Conservation (phyloP, 2,797 vertebrate genomes). For the Eleutherodactylus coqui region DNA sequence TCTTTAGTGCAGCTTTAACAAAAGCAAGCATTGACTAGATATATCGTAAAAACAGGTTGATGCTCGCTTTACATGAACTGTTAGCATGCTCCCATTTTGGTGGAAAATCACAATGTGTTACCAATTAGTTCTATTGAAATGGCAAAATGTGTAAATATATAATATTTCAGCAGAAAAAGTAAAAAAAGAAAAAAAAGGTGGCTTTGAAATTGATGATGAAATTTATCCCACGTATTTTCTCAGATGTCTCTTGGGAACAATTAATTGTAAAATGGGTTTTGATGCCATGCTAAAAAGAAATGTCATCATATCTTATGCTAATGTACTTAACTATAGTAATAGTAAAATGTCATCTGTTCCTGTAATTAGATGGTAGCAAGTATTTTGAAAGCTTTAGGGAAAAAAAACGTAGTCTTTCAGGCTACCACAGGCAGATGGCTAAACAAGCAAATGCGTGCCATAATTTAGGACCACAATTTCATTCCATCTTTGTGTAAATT, state of each 20-base stretch:
- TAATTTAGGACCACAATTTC: not conserved
- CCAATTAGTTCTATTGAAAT: not conserved
- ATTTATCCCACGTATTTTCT: not conserved
- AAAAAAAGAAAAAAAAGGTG: not conserved
- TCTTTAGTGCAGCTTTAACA: too few species aligned
- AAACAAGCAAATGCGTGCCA: not conserved
- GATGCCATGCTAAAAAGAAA: not conserved
- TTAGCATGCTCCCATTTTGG: not conserved
- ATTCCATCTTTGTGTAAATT: not conserved
- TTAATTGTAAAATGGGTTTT: not conserved
- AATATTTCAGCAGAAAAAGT: too few species aligned
- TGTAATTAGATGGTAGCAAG: not conserved
- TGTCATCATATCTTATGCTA: not conserved
- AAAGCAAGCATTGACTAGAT: too few species aligned
- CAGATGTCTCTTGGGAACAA: not conserved
- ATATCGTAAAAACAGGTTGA: not conserved
- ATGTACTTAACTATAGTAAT: not conserved
- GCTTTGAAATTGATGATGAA: not conserved
- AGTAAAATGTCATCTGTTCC: not conserved
- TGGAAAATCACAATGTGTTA: not conserved
- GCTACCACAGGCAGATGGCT: not conserved
- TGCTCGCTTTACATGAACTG: not conserved
- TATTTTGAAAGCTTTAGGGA: not conserved
- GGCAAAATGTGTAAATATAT: not conserved
- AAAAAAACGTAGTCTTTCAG: not conserved